These are phyloP conservation scores for Opisthograptis luteolata DNA, from an alignment of 2,888 invertebrate genomes.

Conservation along the genomic window DNA sequence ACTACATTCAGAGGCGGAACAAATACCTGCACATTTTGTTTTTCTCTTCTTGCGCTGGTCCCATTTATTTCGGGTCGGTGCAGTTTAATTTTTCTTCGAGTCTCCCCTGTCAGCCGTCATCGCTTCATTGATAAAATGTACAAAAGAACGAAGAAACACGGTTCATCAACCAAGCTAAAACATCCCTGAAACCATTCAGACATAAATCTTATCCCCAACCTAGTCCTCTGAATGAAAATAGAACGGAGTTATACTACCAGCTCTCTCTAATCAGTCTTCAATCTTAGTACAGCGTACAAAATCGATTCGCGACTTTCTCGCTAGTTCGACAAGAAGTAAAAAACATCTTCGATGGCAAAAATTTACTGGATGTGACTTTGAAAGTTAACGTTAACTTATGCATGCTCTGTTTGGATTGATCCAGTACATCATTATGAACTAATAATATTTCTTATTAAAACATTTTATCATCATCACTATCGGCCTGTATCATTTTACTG, in stretches of 20 bases:
- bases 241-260: not conserved
- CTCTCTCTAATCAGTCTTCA: constrained; percentile 19
- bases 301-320: constrained; percentile 45
- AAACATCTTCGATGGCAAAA: constrained; percentile 27
- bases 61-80: too few relatives aligned
- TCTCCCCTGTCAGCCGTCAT: too few relatives aligned
- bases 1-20: too few relatives aligned
- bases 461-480: not conserved
- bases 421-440: not conserved
- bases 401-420: constrained; percentile 3
- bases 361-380: constrained; percentile 35
- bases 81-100: too few relatives aligned
- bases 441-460: not conserved
- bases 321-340: constrained; percentile 35
- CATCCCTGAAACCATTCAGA: too few relatives aligned
- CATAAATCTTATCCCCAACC: too few relatives aligned
- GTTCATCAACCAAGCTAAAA: too few relatives aligned
- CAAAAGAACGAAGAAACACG: too few relatives aligned
- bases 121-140: too few relatives aligned
- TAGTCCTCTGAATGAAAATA: constrained; percentile 17
- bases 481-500: too few relatives aligned
- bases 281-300: constrained; percentile 28
- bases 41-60: too few relatives aligned
- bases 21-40: too few relatives aligned
- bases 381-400: constrained; percentile 22